Evolutionary conservation across 1,140 invertebrate genomes (phyloP), one percentile per base, ranked within the genome.

Genomic region (Acromyrmex charruanus): DNA sequence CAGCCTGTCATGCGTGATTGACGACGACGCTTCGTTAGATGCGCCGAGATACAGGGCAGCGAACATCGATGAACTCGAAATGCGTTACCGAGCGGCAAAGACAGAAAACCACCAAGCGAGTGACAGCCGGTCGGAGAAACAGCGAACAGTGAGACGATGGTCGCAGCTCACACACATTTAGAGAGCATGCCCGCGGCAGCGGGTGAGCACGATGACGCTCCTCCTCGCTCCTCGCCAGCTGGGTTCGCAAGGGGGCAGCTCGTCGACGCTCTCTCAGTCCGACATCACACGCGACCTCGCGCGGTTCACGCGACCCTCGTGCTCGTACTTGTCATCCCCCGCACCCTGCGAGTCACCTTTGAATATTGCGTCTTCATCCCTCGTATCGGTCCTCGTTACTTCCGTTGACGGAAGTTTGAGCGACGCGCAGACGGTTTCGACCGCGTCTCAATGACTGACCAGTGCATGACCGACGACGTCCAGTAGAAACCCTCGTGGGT

Each of bases 251-350:
- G 88, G 88, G 91, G 90, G 89, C 85, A 88, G 89, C 87, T 85
- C 80, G 74, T 39, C 85, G 88, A 69, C 66, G 87, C 74, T 88
- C 58, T 79, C 85, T 92, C 87, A 89, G 87, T 91, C 75, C 87
- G 79, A 93, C 87, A 91, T 85, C 87, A 91, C 91, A 87, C 88
- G 92, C 90, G 91, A 91, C 85, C 77, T 90, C 91, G 92, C 81
- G 86, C 92, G 89, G 92, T 90, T 87, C 90, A 79, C 25, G 39
- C 80, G 77, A 79, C 68, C 68, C 44, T 39, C 69, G 77, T 49
- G 49, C 25, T 69, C 71, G 59, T 28, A 58, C 72, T 65, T 63
- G 59, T 68, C 16, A 68, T 61, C 58, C 25, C n/a, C 18, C 21
- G 2, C 77, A 16, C 16, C 18, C 68, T 7, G 65, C 25, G 18